Evolutionary conservation across 2,113 vertebrate genomes (phyloP), one percentile per base, ranked within the genome.

Genomic region (Leptobrachium leishanense): DNA sequence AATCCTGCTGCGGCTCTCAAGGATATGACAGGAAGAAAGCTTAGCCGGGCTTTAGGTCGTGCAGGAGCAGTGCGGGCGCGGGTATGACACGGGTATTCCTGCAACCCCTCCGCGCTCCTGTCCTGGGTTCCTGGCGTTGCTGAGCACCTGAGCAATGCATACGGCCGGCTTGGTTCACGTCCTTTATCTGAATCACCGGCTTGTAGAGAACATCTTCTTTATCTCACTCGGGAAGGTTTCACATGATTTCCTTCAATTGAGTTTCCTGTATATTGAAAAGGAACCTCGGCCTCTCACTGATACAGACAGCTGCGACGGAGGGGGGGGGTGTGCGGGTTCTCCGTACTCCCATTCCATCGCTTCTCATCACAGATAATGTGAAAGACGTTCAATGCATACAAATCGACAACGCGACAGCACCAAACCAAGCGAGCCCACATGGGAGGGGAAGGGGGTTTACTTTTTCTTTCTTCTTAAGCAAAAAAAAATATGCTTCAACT

Each of bases 401-500:
- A 46, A 71, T 72, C 64, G 43, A 40, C 50, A 11, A 12, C 62
- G 55, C 63, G 67, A 67, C 62, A 67, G 39, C 8, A 5, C 42
- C 42, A 42, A 5, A 31, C 72, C 57, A 72, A 9, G 12, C 68
- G 7, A 13, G 2, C 68, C 72, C 43, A n/a, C 43, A 12, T 6
- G 68, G 63, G 2, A 70, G 63, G 43, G 31, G 72, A 50, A 78
- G 20, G 71, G 69, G 39, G 6, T 70, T 63, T 63, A 50, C 8
- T 50, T 50, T 0, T 50, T 50, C 8, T 50, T 50, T 31, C 20
- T 50, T 50, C 8, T 5, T 5, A 50, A 50, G 8, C 46, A 4
- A 53, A 71, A 31, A 12, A 65, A 78, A 65, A 41, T 53, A 78
- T 76, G 68, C 70, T 63, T 78, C 71, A 72, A 78, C 76, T 72